A percentile compares a stretch with the other conserved stretches of the same genome.
phyloP scores from a whole-genome alignment of 2,113 vertebrate genomes.

The Carollia perspicillata region DNA sequence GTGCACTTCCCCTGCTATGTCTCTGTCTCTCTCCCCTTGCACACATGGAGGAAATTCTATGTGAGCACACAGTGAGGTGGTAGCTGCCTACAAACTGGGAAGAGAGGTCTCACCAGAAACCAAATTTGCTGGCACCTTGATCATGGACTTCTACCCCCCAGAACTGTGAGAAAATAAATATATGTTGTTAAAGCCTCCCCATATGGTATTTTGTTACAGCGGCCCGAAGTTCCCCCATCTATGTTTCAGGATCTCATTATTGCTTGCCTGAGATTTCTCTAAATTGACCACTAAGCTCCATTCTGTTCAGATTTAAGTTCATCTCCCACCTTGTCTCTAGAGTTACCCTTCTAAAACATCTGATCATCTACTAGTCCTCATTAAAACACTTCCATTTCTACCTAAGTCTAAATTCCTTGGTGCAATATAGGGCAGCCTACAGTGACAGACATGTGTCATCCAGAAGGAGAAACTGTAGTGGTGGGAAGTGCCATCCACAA shows the following conservation, averaged over 20 bases:
- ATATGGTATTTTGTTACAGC: background rate
- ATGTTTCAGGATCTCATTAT: background rate
- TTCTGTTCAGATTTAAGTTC: background rate
- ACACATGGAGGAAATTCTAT: background rate
- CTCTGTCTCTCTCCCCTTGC: too few species aligned
- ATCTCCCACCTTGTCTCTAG: background rate
- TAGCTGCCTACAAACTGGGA: background rate
- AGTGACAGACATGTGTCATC: background rate
- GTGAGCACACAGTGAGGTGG: background rate
- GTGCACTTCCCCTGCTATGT: rapidly evolving
- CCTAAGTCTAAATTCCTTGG: background rate
- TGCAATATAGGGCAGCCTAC: background rate
- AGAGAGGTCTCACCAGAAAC: background rate
- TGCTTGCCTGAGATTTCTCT: background rate
- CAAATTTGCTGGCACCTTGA: background rate
- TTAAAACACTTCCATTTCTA: background rate
- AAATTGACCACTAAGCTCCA: background rate
- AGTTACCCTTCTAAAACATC: background rate
- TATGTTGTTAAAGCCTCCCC: background rate
- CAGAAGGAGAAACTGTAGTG: background rate
- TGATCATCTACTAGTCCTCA: background rate
- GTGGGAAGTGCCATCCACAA: background rate
- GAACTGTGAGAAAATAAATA: background rate
- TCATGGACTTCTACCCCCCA: background rate
- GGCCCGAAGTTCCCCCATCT: too few species aligned